A percentile compares a stretch with the other conserved stretches of the same genome.
Evolutionary conservation across 2,797 vertebrate species (phyloP).

Genomic region (Coregonus ussuriensis): DNA sequence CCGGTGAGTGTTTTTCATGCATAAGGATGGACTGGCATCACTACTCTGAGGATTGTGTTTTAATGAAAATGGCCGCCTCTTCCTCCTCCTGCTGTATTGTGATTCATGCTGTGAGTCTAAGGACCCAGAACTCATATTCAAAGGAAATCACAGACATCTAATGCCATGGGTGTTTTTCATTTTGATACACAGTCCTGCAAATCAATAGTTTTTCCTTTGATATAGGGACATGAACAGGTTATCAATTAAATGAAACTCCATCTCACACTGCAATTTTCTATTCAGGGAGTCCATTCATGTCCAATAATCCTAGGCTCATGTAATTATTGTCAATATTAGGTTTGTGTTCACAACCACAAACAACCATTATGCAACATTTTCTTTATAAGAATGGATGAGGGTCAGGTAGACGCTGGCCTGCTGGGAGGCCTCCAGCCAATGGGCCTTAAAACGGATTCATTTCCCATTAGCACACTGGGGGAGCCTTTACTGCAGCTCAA

Average conservation of each 20-base stretch:
- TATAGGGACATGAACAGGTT: no score
- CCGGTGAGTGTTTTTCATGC: not conserved
- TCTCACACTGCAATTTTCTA: no score
- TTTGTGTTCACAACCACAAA: no score
- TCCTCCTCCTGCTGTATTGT: not conserved
- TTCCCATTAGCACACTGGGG: conserved; percentile 20
- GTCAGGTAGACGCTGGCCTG: no score
- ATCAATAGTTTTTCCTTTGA: not conserved
- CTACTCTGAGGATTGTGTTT: not conserved
- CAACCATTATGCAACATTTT: no score
- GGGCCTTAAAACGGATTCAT: not conserved
- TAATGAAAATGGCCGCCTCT: not conserved
- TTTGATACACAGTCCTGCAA: not conserved
- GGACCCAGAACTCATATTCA: conserved; percentile 2
- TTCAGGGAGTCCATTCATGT: no score
- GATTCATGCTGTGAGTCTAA: not conserved
- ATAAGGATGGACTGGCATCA: not conserved
- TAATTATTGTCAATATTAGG: no score
- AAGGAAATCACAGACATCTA: conserved; percentile 1
- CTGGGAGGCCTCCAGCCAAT: conserved; percentile 50
- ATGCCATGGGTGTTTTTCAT: not conserved
- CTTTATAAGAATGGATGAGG: no score
- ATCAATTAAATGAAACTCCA: no score
- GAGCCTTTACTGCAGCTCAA: conserved; percentile 54
- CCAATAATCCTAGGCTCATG: no score